Evolutionary conservation across 2,888 invertebrate genomes (phyloP), one percentile per base, ranked within the genome.

Genomic region (Lochmaea crataegi): DNA sequence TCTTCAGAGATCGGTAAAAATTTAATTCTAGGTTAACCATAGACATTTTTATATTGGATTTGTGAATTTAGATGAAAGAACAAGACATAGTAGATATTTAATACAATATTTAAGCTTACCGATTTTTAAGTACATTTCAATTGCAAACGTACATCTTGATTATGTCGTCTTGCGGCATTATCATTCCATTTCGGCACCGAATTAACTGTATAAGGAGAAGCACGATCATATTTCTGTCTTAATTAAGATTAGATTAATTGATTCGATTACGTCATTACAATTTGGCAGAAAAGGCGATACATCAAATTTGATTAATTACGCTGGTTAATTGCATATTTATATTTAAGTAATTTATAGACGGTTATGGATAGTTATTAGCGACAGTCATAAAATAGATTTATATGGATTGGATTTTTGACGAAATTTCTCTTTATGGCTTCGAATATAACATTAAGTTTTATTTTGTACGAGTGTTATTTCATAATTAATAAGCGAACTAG

Each of bases 221-320:
- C 41, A 65, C 56, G 56, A 22, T 56, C 22, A 67, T 45, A 66
- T 61, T 67, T 68, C 51, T 60, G 51, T 67, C 61, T 74, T 74
- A 71, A 74, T 71, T 64, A 64, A 67, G 38, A 7, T 48, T n/a
- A 22, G n/a, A 41, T 74, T 63, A 67, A 71, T 71, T 71, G 63
- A 57, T 64, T 48, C 53, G 53, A 69, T 70, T 45, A 63, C 53
- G 45, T 67, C 67, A 69, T 69, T 32, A 65, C 51, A 74, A 67
- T 69, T 72, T 74, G 61, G 14, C 68, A 58, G 57, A 72, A 65
- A 71, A 32, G 70, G 73, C 32, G 38, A 67, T 75, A 69, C 57
- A 72, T 76, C 72, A 66, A 71, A 68, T 58, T 71, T 69, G 42
- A 71, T 73, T 75, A 73, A 72, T 76, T 73, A 70, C 65, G 53